Base-by-base conservation (phyloP, 2,797 vertebrate species). In the Ptychobarbus kaznakovi region DNA sequence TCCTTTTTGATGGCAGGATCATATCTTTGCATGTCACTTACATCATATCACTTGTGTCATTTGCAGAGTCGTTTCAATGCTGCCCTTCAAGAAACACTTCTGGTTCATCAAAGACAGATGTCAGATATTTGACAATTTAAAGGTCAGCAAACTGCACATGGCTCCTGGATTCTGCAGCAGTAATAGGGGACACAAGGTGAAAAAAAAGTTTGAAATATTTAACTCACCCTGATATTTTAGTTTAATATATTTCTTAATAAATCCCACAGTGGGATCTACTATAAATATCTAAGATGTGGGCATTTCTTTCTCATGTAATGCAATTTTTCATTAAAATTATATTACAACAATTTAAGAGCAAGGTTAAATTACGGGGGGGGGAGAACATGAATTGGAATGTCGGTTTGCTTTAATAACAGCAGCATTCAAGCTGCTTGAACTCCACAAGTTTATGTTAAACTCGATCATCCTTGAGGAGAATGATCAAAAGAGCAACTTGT, bases 51-150 rank as follows among this genome's bases (percentile, higher is more conserved):
- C 85, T 84, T 84, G 35, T 90, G 90, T 92, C 90, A 92, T 92
- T 91, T 91, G 87, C 70, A 84, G 91, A 91, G 88, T 85, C 72
- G n/a, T 90, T 92, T 92, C 91, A 92, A 38, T 89, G 85, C 83
- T 86, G 89, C 87, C 90, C 81, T 93, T 90, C 88, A 61, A 88
- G 89, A 90, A 89, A 81, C 88, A 91, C 87, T 93, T 93, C 89
- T 90, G 92, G 89, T 92, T 93, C 93, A 94, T 89, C 28, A 82
- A 87, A 88, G 88, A 79, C 89, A 91, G 93, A 95, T 93, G 94
- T 92, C 92, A 94, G 91, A 91, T 90, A 83, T 90, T 87, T 87
- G 86, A 92, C 90, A 89, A 87, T 90, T 87, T 89, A 86, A 94
- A 94, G 92, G 94, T 95, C 93, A 94, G 42, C 73, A 88, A 93